phyloP scores from a whole-genome alignment of 2,888 invertebrate species.

The Phaedon cochleariae region DNA sequence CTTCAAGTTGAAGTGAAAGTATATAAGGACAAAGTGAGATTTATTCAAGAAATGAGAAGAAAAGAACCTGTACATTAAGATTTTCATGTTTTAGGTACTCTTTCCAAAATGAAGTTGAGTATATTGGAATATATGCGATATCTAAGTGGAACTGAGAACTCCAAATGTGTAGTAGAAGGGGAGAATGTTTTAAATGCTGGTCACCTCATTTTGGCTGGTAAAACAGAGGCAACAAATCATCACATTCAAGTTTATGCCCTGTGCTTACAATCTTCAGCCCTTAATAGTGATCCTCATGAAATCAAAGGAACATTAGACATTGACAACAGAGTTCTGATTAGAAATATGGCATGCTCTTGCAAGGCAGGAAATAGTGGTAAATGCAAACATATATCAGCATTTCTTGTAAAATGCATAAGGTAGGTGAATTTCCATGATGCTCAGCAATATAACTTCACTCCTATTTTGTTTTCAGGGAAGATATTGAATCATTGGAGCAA shows the following conservation, averaged over 20 bases:
- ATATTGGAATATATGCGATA: background rate
- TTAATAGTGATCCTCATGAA: background rate
- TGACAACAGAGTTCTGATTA: background rate
- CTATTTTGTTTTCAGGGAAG: background rate
- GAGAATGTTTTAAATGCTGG: background rate
- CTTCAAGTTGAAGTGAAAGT: too few species aligned
- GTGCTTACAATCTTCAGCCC: background rate
- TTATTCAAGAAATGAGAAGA: too few species aligned
- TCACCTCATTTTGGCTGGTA: background rate
- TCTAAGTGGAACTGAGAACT: background rate
- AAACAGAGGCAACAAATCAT: background rate
- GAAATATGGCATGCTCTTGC: background rate
- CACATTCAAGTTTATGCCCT: background rate
- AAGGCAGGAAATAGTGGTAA: constrained; percentile 22
- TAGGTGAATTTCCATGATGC: too few species aligned
- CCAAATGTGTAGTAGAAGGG: background rate
- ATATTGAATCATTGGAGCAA: background rate
- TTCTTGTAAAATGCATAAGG: constrained; percentile 18
- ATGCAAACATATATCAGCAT: constrained; percentile 17
- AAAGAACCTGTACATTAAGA: too few species aligned
- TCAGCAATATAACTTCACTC: background rate
- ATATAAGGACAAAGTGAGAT: too few species aligned
- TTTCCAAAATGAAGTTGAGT: background rate
- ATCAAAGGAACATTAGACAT: background rate
- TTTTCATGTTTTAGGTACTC: too few species aligned